These are phyloP conservation scores for Anguilla marmorata DNA, from an alignment of 2,797 vertebrate species.

Conservation along the genomic window DNA sequence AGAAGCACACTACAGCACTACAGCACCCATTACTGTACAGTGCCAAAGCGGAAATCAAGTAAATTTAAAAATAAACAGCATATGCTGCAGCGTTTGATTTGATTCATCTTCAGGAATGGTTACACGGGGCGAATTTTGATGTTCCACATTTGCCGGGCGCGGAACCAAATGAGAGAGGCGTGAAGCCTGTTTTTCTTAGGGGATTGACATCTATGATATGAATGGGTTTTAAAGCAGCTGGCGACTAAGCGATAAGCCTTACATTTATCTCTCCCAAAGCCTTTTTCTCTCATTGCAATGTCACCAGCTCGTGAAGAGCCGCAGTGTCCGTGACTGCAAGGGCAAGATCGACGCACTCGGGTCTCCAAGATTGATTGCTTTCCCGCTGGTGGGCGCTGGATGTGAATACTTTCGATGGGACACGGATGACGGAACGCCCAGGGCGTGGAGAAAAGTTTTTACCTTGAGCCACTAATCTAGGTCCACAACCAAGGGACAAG, in stretches of 20 bases:
- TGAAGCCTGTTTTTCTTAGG: constrained; percentile 12
- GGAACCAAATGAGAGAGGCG: constrained; percentile 18
- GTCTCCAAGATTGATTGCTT: constrained; percentile 30
- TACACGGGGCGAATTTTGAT: constrained; percentile 9
- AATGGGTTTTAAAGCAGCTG: constrained; percentile 37
- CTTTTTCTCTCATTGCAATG: constrained; percentile 20
- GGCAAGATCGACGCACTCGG: constrained; percentile 3
- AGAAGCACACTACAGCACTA: neutral
- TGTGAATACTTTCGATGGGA: constrained; percentile 24
- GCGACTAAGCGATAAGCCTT: constrained; percentile 34
- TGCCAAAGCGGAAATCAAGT: neutral
- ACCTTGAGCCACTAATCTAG: constrained; percentile 35
- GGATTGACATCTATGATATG: constrained; percentile 29
- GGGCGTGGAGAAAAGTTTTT: constrained; percentile 27
- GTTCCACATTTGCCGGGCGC: neutral
- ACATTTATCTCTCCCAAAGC: constrained; percentile 18
- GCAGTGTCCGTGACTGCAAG: constrained; percentile 14
- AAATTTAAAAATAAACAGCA: constrained; percentile 9
- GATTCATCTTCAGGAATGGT: neutral
- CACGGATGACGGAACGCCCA: constrained; percentile 24
- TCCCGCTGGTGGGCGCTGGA: constrained; percentile 26
- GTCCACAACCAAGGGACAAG: constrained; percentile 23
- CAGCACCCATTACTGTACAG: neutral
- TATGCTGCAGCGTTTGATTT: constrained; percentile 11
- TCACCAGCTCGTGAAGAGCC: constrained; percentile 24